phyloP scores from a whole-genome alignment of 2,797 vertebrate genomes.

The Geotrypetes seraphini region DNA sequence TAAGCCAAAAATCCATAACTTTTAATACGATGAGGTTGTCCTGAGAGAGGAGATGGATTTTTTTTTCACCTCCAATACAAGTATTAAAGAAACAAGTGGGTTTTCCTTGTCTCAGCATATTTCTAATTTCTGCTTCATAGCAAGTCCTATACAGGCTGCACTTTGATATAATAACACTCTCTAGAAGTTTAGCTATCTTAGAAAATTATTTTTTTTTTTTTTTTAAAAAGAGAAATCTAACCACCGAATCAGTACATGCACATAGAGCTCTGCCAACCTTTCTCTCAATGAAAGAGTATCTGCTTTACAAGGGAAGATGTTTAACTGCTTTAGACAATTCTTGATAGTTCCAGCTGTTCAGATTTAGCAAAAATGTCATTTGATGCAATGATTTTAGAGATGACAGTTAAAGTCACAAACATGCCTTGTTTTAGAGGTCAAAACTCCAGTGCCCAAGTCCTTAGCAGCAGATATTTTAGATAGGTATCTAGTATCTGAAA shows the following conservation, averaged over 20 bases:
- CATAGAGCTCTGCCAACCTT: slow-evolving; percentile 33
- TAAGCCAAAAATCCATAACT: slow-evolving; percentile 84
- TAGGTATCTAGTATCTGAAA: slow-evolving; percentile 41
- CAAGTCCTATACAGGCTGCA: slow-evolving; percentile 5
- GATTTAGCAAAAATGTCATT: slow-evolving; percentile 26
- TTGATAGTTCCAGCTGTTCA: slow-evolving; percentile 24
- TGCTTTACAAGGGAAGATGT: too few relatives aligned
- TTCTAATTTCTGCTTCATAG: slow-evolving; percentile 26
- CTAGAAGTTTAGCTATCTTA: slow-evolving; percentile 29
- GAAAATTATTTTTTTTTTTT: too few relatives aligned
- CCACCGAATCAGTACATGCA: slow-evolving; percentile 14
- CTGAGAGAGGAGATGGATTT: slow-evolving; percentile 81
- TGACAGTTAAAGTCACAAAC: slow-evolving; percentile 38
- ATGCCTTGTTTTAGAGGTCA: slow-evolving; percentile 27
- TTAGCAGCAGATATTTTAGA: slow-evolving; percentile 34
- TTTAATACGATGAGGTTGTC: slow-evolving; percentile 83
- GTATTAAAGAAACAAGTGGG: slow-evolving; percentile 74
- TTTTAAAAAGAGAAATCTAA: slow-evolving; percentile 20
- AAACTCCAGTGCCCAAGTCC: slow-evolving; percentile 26
- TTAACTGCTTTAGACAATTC: slow-evolving; percentile 21
- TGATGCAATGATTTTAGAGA: slow-evolving; percentile 24
- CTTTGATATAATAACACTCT: not conserved
- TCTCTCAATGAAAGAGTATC: slow-evolving; percentile 9
- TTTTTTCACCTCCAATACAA: slow-evolving; percentile 64
- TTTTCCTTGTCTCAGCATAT: slow-evolving; percentile 55